Evolutionary conservation across 2,888 invertebrate species (phyloP), one percentile per base, ranked within the genome.

Genomic region (Xanthia icteritia): DNA sequence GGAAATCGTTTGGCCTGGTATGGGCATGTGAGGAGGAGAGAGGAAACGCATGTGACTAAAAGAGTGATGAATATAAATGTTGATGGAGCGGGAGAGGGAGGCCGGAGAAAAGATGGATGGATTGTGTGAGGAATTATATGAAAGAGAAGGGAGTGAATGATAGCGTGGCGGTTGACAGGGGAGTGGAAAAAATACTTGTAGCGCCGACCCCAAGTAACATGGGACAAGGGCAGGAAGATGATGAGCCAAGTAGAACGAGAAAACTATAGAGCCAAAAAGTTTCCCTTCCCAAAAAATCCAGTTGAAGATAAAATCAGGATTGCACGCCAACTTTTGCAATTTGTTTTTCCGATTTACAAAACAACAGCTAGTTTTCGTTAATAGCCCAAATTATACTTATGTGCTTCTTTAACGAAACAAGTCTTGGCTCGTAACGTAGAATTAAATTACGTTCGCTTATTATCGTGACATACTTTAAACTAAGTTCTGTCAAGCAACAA

Each of bases 401-500:
- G 20, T 39, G 27, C 20, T 68, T 68, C 31, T 39, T 27, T 39
- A 69, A 58, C 39, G 17, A 71, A 48, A 66, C 31, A 58, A 68
- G 23, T 82, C 3, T 67, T 64, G 56, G 17, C 66, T 58, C 15
- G 42, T 66, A 70, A 67, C 56, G 51, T 64, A 39, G 31, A 48
- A 76, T 42, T 79, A 51, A 81, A 80, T 70, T 70, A 83, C 48
- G 3, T 60, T 64, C 20, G 60, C 36, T 70, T 70, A 61, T 70
- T 58, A 78, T 78, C 27, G 56, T 39, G 60, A 51, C 42, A 45
- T 73, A 68, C 56, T 80, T 45, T 70, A 45, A 69, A 67, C n/a
- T n/a, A 58, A 69, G 64, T 69, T 85, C 69, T 66, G 48, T 82
- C 61, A 66, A 73, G 69, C 73, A 63, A 56, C 61, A 66, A 73